These are phyloP conservation scores for Cheilosia scutellata DNA, from an alignment of 2,888 invertebrate genomes.

Conservation along the genomic window DNA sequence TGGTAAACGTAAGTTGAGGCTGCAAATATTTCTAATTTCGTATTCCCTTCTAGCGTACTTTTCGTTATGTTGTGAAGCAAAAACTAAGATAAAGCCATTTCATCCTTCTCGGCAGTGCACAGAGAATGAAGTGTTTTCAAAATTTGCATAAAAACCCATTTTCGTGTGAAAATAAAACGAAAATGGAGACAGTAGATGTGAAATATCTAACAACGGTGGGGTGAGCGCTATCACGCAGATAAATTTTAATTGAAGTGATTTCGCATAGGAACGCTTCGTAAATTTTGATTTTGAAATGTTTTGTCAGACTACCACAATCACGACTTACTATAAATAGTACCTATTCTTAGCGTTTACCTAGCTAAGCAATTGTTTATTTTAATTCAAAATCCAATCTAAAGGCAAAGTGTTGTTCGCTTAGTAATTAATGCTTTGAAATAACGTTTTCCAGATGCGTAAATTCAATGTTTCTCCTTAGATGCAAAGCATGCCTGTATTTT, in stretches of 20 bases:
- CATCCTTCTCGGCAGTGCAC: conserved; percentile 42
- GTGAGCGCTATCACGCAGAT: conserved; percentile 45
- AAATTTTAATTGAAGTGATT: conserved; percentile 64
- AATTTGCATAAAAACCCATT: conserved; percentile 65
- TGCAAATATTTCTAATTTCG: conserved; percentile 65
- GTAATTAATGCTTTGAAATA: no score
- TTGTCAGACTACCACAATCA: conserved; percentile 18
- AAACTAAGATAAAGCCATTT: conserved; percentile 56
- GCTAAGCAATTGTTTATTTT: no score
- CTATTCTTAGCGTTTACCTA: not conserved
- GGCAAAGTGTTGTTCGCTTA: no score
- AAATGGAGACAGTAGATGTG: conserved; percentile 32
- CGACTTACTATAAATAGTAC: conserved; percentile 13
- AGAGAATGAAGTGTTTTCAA: conserved; percentile 60
- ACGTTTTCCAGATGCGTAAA: no score
- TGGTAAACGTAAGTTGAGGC: conserved; percentile 37
- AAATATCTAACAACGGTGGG: conserved; percentile 45
- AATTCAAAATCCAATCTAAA: no score
- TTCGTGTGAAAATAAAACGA: conserved; percentile 49
- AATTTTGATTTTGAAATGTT: conserved; percentile 54
- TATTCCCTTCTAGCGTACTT: conserved; percentile 52
- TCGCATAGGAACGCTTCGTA: conserved; percentile 49
- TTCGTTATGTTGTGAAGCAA: conserved; percentile 10
- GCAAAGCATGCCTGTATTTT: no score
- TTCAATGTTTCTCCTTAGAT: no score